A percentile compares a stretch with the other conserved stretches of the same genome.
Evolutionary conservation across 2,888 invertebrate genomes (phyloP).

Genomic region (Scaptodrosophila latifasciaeformis): DNA sequence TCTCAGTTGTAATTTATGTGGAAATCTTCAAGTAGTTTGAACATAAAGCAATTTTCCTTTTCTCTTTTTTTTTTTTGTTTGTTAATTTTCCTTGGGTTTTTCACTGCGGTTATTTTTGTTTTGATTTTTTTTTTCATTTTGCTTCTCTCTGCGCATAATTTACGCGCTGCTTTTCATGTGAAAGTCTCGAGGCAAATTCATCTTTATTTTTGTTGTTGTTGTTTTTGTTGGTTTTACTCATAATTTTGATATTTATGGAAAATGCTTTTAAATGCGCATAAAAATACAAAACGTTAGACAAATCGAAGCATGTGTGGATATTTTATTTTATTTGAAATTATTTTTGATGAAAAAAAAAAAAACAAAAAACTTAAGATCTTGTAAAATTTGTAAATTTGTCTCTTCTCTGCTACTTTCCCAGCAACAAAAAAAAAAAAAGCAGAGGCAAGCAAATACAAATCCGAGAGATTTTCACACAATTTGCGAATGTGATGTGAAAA

Average conservation of each 20-base stretch:
- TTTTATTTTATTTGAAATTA: constrained; percentile 31
- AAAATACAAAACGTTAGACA: constrained; percentile 35
- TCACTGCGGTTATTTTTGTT: neutral
- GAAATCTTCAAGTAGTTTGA: constrained; percentile 44
- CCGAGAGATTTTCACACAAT: constrained; percentile 55
- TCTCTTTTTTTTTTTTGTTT: constrained; percentile 12
- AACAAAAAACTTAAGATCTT: no score
- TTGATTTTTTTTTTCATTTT: neutral
- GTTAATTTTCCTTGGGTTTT: no score
- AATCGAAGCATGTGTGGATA: constrained; percentile 14
- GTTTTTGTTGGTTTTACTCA: constrained; percentile 36
- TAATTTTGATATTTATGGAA: constrained; percentile 64
- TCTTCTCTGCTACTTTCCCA: no score
- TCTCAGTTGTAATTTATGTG: constrained; percentile 57
- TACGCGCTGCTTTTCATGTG: constrained; percentile 65
- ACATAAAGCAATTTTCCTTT: constrained; percentile 66
- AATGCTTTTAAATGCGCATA: constrained; percentile 64
- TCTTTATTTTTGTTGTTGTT: constrained; percentile 36
- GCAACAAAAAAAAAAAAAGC: constrained; percentile 19
- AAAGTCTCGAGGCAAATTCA: constrained; percentile 61
- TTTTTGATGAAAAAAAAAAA: no score
- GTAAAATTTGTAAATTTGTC: no score
- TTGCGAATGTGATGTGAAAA: constrained; percentile 48
- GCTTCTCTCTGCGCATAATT: constrained; percentile 45
- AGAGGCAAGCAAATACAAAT: constrained; percentile 40